Evolutionary conservation across 1,140 invertebrate species (phyloP).

Genomic region (Eupristina koningsbergeri): DNA sequence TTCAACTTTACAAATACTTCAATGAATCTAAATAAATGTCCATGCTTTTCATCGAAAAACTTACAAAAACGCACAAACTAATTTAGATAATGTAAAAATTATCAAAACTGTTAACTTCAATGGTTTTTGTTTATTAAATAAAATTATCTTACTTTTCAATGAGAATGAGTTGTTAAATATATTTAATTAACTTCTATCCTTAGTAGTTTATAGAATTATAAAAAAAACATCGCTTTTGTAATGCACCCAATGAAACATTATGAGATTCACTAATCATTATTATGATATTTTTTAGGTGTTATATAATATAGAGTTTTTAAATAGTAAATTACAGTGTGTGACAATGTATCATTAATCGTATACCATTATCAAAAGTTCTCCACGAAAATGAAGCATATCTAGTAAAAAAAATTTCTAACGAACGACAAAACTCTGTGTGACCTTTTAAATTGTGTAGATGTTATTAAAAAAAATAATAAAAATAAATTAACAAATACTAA

Average conservation of each 20-base stretch:
- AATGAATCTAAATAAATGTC: too few species aligned
- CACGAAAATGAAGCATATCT: not conserved
- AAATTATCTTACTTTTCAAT: not conserved
- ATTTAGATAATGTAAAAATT: too few species aligned
- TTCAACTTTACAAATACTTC: too few species aligned
- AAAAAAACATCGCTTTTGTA: not conserved
- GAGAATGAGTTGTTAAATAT: not conserved
- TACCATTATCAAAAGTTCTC: not conserved
- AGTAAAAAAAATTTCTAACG: not conserved
- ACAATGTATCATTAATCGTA: not conserved
- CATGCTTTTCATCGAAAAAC: too few species aligned
- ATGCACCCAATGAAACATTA: not conserved
- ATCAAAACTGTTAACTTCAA: too few species aligned
- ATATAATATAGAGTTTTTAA: not conserved
- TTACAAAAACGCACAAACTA: too few species aligned
- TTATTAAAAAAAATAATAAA: not conserved
- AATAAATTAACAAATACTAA: not conserved
- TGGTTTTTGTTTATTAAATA: too few species aligned
- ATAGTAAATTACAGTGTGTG: not conserved
- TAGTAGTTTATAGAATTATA: not conserved
- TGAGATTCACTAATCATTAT: not conserved
- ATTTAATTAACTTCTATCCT: not conserved
- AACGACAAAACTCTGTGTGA: not conserved
- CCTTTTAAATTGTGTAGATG: not conserved
- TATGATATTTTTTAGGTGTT: not conserved